Evolutionary conservation across 2,888 invertebrate genomes (phyloP).

Genomic region (Prosapia bicincta): DNA sequence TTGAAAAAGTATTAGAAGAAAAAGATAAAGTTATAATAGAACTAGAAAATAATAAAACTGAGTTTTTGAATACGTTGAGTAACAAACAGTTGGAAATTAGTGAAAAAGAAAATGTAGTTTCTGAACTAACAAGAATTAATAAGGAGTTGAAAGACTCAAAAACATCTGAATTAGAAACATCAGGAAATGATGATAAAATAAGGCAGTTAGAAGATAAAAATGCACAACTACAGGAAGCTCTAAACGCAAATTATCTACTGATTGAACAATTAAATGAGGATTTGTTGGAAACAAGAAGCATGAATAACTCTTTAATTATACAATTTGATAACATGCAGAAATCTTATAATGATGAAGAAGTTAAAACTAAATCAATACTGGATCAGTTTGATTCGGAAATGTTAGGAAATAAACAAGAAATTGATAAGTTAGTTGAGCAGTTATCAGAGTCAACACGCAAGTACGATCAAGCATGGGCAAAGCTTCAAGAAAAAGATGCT

Average conservation of each 20-base stretch:
- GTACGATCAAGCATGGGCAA: conserved; percentile 47
- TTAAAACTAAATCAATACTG: conserved; percentile 44
- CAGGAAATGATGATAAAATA: background rate
- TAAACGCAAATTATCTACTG: conserved; percentile 23
- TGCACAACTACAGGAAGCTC: conserved; percentile 10
- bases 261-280: conserved; percentile 25
- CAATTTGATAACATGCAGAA: conserved; percentile 33
- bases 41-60: conserved; percentile 15
- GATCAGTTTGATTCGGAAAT: conserved; percentile 43
- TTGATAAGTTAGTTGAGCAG: conserved; percentile 40
- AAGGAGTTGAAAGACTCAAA: background rate
- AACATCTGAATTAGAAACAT: background rate
- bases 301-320: conserved; percentile 30
- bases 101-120: background rate
- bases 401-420: conserved; percentile 45
- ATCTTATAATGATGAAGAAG: conserved; percentile 33
- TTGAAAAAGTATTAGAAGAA: conserved; percentile 24
- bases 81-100: background rate
- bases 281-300: conserved; percentile 28
- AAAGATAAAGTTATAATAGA: conserved; percentile 16
- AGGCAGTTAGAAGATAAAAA: conserved; percentile 19
- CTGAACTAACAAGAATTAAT: background rate
- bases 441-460: conserved; percentile 24
- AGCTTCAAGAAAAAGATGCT: conserved; percentile 69
- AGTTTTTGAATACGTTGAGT: background rate